phyloP scores from a whole-genome alignment of 2,113 vertebrate genomes.

The Aramus guarauna region DNA sequence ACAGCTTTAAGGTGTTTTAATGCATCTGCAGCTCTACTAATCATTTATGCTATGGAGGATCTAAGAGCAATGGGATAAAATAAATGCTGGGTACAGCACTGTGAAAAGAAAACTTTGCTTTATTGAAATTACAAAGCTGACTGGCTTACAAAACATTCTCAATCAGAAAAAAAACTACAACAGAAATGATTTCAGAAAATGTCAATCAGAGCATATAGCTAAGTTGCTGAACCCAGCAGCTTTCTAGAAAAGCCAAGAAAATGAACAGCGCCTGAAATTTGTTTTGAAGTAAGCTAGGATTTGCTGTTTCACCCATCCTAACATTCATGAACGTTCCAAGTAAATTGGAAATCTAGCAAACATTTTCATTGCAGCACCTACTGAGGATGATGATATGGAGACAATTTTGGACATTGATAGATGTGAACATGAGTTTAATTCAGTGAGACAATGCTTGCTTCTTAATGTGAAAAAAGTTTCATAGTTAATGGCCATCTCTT shows the following conservation, averaged over 20 bases:
- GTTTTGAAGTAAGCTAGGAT: neutral
- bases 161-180: neutral
- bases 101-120: neutral
- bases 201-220: neutral
- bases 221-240: neutral
- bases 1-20: slow-evolving; percentile 44
- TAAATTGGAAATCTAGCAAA: slow-evolving; percentile 8
- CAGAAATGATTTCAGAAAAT: neutral
- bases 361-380: neutral
- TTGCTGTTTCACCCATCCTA: neutral
- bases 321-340: slow-evolving; percentile 33
- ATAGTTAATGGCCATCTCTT: neutral
- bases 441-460: neutral
- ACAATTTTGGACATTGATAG: slow-evolving; percentile 2
- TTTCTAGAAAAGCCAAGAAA: slow-evolving; percentile 3
- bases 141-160: neutral
- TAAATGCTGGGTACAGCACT: neutral
- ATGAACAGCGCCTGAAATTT: neutral
- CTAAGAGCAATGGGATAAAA: neutral
- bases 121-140: neutral
- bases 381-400: neutral
- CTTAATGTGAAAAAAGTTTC: neutral
- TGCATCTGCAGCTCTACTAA: neutral
- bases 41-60: neutral
- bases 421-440: neutral